phyloP scores from a whole-genome alignment of 2,888 invertebrate genomes.

The Mythimna vitellina region DNA sequence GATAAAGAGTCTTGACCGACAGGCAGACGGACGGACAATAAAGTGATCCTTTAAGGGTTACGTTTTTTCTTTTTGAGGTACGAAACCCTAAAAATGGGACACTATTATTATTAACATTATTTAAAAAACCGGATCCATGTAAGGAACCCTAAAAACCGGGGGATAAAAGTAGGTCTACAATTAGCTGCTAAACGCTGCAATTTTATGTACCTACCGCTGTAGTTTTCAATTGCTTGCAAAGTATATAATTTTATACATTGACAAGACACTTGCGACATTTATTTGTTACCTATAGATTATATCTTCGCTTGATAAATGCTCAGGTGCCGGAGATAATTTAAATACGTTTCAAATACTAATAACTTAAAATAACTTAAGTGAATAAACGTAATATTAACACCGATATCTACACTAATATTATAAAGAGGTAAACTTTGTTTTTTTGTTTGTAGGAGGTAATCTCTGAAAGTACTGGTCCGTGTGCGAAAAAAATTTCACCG shows the following conservation, averaged over 20 bases:
- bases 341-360: not conserved
- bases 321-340: not conserved
- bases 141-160: conserved; percentile 30
- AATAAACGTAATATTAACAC: not conserved
- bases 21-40: too few relatives aligned
- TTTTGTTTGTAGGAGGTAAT: too few relatives aligned
- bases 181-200: conserved; percentile 33
- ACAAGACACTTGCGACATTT: conserved; percentile 35
- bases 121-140: not conserved
- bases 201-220: conserved; percentile 37
- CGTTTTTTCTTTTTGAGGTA: too few relatives aligned
- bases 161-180: conserved; percentile 44
- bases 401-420: too few relatives aligned
- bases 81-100: not conserved
- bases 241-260: conserved; percentile 30
- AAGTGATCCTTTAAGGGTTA: too few relatives aligned
- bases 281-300: conserved; percentile 25
- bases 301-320: conserved; percentile 12
- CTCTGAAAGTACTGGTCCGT: too few relatives aligned
- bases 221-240: conserved; percentile 37
- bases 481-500: too few relatives aligned
- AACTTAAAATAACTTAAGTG: too few relatives aligned
- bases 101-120: not conserved
- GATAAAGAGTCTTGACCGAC: too few relatives aligned
- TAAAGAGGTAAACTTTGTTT: too few relatives aligned